Evolutionary conservation across 2,797 vertebrate genomes (phyloP).

Genomic region (Danio choprae): DNA sequence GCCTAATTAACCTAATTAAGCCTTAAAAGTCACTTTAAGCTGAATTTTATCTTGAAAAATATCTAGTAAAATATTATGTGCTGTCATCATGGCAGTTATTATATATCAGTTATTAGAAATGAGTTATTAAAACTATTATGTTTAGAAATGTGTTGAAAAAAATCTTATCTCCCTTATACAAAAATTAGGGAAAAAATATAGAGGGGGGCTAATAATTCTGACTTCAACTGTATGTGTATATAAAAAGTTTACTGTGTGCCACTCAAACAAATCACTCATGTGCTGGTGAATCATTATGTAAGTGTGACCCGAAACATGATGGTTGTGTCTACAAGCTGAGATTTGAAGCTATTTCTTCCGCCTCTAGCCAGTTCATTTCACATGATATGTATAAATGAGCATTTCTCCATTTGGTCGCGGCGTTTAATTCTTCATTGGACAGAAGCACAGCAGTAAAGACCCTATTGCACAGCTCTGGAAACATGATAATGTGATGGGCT

Average conservation of each 20-base stretch:
- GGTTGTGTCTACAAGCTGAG: background rate
- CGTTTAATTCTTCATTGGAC: conserved; percentile 39
- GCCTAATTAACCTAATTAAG: too few relatives aligned
- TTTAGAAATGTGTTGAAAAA: too few relatives aligned
- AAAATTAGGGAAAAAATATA: too few relatives aligned
- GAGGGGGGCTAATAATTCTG: too few relatives aligned
- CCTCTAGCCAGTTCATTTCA: conserved; percentile 21
- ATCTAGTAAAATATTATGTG: too few relatives aligned
- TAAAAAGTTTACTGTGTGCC: background rate
- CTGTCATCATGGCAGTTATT: too few relatives aligned
- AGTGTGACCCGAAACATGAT: background rate
- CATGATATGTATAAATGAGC: conserved; percentile 22
- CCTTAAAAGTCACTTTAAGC: too few relatives aligned
- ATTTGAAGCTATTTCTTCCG: conserved; percentile 14
- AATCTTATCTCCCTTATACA: too few relatives aligned
- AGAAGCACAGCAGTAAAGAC: conserved; percentile 6
- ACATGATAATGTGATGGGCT: conserved; percentile 35
- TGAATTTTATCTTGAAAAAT: too few relatives aligned
- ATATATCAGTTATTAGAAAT: too few relatives aligned
- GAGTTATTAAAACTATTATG: too few relatives aligned
- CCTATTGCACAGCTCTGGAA: conserved; percentile 17
- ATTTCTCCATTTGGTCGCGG: conserved; percentile 28
- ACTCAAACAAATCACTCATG: background rate
- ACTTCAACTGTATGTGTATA: background rate
- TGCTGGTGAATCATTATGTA: background rate